These are phyloP conservation scores for Odocoileus virginianus DNA, from an alignment of 2,113 vertebrate species.

Conservation along the genomic window DNA sequence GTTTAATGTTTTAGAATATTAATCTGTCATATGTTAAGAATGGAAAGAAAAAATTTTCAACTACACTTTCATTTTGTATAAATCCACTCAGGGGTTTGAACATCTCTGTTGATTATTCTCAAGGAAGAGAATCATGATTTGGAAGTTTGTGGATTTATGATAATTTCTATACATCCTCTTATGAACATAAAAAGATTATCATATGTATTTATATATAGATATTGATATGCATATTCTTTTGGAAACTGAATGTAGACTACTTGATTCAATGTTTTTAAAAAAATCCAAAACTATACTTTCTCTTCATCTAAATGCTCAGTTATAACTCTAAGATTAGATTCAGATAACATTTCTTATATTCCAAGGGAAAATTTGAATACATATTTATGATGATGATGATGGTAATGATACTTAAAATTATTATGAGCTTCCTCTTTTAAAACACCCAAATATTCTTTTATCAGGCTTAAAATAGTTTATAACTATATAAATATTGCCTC, in stretches of 20 bases:
- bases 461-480: neutral
- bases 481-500: neutral
- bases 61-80: neutral
- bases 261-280: neutral
- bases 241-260: neutral
- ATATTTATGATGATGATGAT: neutral
- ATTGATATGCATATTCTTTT: neutral
- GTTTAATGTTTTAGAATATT: neutral
- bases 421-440: neutral
- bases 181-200: neutral
- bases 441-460: neutral
- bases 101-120: neutral
- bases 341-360: neutral
- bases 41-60: neutral
- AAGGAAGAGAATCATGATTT: neutral
- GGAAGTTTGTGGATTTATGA: neutral
- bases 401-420: neutral
- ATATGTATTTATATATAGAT: neutral
- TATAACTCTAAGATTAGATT: neutral
- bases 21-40: neutral
- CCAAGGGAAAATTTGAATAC: neutral
- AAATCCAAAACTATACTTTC: neutral
- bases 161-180: neutral
- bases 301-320: neutral
- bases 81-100: neutral